Evolutionary conservation across 2,888 invertebrate genomes (phyloP).

Genomic region (Escarpia spicata): DNA sequence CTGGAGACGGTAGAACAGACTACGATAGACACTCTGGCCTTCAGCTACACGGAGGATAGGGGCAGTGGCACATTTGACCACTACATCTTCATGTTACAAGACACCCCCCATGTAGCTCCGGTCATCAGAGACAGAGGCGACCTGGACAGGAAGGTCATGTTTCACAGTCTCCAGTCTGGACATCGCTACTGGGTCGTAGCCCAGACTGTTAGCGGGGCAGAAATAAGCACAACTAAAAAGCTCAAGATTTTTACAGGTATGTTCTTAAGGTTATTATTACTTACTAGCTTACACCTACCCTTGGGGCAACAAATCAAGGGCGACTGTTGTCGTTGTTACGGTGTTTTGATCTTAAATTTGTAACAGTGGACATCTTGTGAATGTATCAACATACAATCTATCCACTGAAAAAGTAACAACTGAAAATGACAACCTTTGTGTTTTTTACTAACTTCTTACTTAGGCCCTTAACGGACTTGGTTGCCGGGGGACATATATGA

Average conservation of each 20-base stretch:
- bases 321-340: too few relatives aligned
- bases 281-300: background rate
- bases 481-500: too few relatives aligned
- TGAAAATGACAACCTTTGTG: too few relatives aligned
- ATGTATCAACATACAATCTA: too few relatives aligned
- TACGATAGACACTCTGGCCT: background rate
- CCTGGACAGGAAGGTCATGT: background rate
- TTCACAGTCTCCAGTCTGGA: background rate
- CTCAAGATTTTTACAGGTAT: background rate
- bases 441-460: too few relatives aligned
- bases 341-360: too few relatives aligned
- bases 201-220: background rate
- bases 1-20: background rate
- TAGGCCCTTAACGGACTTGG: too few relatives aligned
- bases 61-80: slow-evolving; percentile 2
- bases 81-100: background rate
- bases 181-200: background rate
- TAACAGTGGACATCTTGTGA: too few relatives aligned
- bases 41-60: background rate
- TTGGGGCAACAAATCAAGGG: too few relatives aligned
- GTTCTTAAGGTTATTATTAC: background rate
- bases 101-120: background rate
- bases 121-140: background rate
- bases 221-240: background rate
- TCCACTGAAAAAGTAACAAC: too few relatives aligned